Base-by-base conservation (phyloP, 1,140 invertebrate genomes). In the Chrysoperla carnea region DNA sequence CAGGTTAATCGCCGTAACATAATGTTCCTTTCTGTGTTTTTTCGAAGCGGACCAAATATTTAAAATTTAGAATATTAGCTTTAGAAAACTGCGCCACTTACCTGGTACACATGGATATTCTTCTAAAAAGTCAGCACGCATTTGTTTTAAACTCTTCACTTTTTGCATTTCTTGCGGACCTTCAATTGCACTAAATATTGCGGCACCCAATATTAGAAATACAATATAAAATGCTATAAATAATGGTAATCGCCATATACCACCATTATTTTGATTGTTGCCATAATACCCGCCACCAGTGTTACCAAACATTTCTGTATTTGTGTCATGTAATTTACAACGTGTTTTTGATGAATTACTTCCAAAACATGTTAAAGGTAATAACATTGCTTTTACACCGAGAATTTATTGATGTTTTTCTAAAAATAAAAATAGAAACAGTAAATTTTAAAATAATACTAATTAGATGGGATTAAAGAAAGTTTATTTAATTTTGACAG, bases 111-210 rank as follows among this genome's bases (percentile, higher is more conserved):
- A 78, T 7, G 63, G 55, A 54, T 80, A 63, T 2, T 70, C 59
- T 37, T 64, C 52, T 3, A 81, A 59, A 59, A 84, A 85, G 14
- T 66, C 52, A 5, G 56, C 52, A 46, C 78, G 67, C 33, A 70
- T 50, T 27, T 59, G 54, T 43, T 64, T 60, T 7, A 84, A 51
- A 8, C 68, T 58, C 17, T 68, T 60, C 14, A 74, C 67, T 14
- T 69, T 62, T 33, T 65, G 55, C 6, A 60, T 58, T 54, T 81
- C 78, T 42, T 70, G 58, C 2, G 79, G 80, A n/a, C 68, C 68
- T 62, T 84, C 81, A 45, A 84, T 76, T 17, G 73, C 69, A 40
- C 76, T 75, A 58, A 84, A 83, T 23, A 84, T 70, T 2, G 72
- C 67, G 0, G 81, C 80, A 27, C 81, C 81, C 48, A 76, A 50